Conservation (phyloP, 2,113 vertebrate species). For the Ovibos moschatus region DNA sequence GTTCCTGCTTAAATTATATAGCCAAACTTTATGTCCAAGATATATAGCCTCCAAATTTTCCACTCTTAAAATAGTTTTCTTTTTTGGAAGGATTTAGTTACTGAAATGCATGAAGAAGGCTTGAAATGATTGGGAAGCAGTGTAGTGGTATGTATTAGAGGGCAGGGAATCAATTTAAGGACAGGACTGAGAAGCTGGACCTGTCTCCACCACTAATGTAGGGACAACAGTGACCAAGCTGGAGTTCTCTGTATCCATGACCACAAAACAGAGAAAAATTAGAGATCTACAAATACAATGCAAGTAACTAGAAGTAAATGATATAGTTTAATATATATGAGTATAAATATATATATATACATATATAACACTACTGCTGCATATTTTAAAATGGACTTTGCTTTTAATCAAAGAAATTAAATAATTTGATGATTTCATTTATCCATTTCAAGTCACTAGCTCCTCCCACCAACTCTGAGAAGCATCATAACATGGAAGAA, state of each 20-base stretch:
- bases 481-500: background rate
- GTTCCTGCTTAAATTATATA: background rate
- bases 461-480: background rate
- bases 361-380: background rate
- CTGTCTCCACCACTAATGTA: background rate
- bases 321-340: background rate
- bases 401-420: background rate
- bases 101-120: background rate
- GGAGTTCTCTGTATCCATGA: background rate
- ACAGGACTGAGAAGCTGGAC: background rate
- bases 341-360: background rate
- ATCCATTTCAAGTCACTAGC: background rate
- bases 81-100: conserved; percentile 25
- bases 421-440: background rate
- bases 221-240: background rate
- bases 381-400: background rate
- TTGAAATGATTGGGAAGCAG: background rate
- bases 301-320: background rate
- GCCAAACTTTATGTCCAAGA: conserved; percentile 13
- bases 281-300: background rate
- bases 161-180: background rate
- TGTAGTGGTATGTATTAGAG: background rate
- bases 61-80: background rate
- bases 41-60: background rate
- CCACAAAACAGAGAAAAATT: background rate